phyloP scores from a whole-genome alignment of 2,888 invertebrate genomes.

The Ecliptopera silaceata region DNA sequence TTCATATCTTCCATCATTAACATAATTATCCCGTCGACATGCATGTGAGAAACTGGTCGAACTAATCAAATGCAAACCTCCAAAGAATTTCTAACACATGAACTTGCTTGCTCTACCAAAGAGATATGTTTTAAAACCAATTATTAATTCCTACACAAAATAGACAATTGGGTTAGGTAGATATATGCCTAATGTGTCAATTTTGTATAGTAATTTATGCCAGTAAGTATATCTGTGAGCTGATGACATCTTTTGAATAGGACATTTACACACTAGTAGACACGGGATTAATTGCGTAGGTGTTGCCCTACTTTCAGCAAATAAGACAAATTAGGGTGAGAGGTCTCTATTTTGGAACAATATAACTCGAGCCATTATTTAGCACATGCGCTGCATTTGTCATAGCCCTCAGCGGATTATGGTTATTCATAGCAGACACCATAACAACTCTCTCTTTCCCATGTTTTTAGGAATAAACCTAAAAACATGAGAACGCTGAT shows the following conservation, averaged over 20 bases:
- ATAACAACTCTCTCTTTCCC: neutral
- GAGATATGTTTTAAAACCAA: too few relatives aligned
- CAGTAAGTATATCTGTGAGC: neutral
- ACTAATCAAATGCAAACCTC: too few relatives aligned
- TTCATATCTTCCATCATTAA: neutral
- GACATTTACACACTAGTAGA: neutral
- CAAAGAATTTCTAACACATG: too few relatives aligned
- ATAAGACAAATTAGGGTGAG: conserved; percentile 18
- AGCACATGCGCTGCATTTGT: neutral
- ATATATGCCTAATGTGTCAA: too few relatives aligned
- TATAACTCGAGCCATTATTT: neutral
- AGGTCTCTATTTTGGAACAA: conserved; percentile 2
- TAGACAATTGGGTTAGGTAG: too few relatives aligned
- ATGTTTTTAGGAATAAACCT: too few relatives aligned
- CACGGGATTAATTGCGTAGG: conserved; percentile 15
- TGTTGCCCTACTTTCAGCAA: conserved; percentile 21
- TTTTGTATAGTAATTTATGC: too few relatives aligned
- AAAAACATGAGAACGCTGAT: conserved; percentile 12
- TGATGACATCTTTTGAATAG: neutral
- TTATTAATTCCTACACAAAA: neutral
- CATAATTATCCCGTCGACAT: neutral
- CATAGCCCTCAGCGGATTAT: neutral
- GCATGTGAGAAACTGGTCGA: neutral
- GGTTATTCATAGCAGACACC: neutral
- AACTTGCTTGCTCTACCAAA: too few relatives aligned